Percentiles rank a stretch among this genome's conserved stretches.
These are phyloP conservation scores for Athene noctua DNA, from an alignment of 2,113 vertebrate species.

Conservation along the genomic window DNA sequence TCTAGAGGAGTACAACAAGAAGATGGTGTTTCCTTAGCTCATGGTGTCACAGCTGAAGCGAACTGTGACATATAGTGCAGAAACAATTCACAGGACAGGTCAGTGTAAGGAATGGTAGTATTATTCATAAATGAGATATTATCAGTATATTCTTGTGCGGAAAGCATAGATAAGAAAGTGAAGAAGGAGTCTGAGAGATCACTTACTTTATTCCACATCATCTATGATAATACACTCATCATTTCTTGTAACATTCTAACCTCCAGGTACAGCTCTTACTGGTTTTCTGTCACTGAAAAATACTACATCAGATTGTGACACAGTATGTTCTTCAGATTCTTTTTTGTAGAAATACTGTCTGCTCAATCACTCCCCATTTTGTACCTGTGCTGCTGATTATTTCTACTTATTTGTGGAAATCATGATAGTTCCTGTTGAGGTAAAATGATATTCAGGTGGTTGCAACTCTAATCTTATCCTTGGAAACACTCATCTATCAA, in stretches of 20 bases:
- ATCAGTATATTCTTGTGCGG: neutral
- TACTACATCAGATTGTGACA: neutral
- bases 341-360: neutral
- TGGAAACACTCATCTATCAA: neutral
- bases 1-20: neutral
- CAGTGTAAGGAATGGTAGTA: neutral
- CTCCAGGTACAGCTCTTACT: neutral
- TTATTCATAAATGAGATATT: neutral
- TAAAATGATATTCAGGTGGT: neutral
- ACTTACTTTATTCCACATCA: neutral
- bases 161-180: neutral
- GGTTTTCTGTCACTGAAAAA: neutral
- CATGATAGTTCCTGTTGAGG: neutral
- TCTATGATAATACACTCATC: accelerated
- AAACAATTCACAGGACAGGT: neutral
- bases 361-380: neutral
- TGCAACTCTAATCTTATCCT: neutral
- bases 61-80: neutral
- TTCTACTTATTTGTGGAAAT: neutral
- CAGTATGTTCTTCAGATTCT: neutral
- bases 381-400: neutral
- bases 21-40: neutral
- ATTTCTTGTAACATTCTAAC: neutral
- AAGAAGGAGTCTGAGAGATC: neutral
- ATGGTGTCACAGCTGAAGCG: neutral